Base-by-base conservation (phyloP, 2,888 invertebrate species). In the Caenorhabditis macrosperma region DNA sequence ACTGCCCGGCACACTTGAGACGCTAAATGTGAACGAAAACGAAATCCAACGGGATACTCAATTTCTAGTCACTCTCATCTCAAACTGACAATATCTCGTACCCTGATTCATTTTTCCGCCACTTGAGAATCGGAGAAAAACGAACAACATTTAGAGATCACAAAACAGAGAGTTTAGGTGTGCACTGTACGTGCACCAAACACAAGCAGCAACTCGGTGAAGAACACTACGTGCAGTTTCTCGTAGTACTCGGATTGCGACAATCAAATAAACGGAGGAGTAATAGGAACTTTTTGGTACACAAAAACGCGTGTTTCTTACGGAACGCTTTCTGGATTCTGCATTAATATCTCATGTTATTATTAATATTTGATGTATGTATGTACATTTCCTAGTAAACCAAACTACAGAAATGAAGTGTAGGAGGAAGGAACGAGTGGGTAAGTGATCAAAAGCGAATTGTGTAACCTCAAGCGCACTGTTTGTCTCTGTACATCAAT, bases 401-500 rank as follows among this genome's bases (percentile, higher is more conserved):
- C 64, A 74, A 74, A 74, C 74, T 74, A 74, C 63, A 63, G 33
- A n/a, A 64, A 41, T 20, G 1, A 26, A 50, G 17, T 15, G 26
- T 22, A 17, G 26, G 1, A 46, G 26, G 1, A 24, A 52, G 50
- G 48, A 63, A 63, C 71, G 30, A 55, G 72, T 57, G 20, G 38
- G 57, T 64, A 59, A 41, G 64, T 59, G 64, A 74, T 74, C 74
- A 74, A 64, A 64, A 74, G 61, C 59, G 74, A 59, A 54, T 63
- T 72, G 71, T 63, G 63, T 64, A 74, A 63, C 64, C 57, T 59
- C 61, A 50, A 59, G 41, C 74, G 57, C 74, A 52, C 57, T 74
- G 59, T 74, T 74, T 74, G 74, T 59, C 63, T 63, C 38, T 44
- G 63, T 72, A 74, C 74, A 74, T 64, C 50, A 74, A 52, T 74